Conservation (phyloP, 2,888 invertebrate species). For the Biston stratarius region DNA sequence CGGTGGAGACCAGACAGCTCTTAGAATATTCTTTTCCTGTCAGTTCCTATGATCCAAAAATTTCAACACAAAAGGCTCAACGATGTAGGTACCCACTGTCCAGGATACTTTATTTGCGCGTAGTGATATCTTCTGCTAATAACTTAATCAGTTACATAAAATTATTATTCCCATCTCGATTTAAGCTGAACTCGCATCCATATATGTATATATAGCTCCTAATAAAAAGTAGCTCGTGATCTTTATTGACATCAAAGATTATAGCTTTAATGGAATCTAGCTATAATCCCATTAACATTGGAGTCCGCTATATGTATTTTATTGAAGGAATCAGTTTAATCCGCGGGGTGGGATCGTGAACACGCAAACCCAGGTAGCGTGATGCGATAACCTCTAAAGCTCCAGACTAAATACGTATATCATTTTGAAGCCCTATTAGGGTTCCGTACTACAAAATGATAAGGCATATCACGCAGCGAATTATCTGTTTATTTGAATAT, state of each 20-base stretch:
- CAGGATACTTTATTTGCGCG: too few relatives aligned
- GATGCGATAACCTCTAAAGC: constrained; percentile 49
- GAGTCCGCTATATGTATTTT: constrained; percentile 67
- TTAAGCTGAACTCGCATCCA: not conserved
- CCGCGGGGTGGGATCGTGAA: constrained; percentile 66
- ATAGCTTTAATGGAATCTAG: constrained; percentile 69
- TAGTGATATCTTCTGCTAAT: too few relatives aligned
- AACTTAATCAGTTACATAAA: not conserved
- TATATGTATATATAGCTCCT: not conserved
- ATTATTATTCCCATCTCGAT: not conserved
- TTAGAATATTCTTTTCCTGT: too few relatives aligned
- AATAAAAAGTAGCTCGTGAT: constrained; percentile 59
- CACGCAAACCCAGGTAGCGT: constrained; percentile 71
- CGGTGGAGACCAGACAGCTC: too few relatives aligned
- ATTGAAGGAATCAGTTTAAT: constrained; percentile 73
- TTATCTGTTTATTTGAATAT: not conserved
- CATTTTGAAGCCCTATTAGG: constrained; percentile 26
- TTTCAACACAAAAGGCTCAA: too few relatives aligned
- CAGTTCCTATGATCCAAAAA: too few relatives aligned
- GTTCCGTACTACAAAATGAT: constrained; percentile 5
- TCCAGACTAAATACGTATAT: constrained; percentile 34
- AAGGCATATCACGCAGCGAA: not conserved
- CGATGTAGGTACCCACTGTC: too few relatives aligned
- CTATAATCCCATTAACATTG: constrained; percentile 74
- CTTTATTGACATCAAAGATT: constrained; percentile 70